A percentile compares a stretch with the other conserved stretches of the same genome.
Conservation (phyloP, 2,888 invertebrate genomes). For the Drosophila subquinaria region DNA sequence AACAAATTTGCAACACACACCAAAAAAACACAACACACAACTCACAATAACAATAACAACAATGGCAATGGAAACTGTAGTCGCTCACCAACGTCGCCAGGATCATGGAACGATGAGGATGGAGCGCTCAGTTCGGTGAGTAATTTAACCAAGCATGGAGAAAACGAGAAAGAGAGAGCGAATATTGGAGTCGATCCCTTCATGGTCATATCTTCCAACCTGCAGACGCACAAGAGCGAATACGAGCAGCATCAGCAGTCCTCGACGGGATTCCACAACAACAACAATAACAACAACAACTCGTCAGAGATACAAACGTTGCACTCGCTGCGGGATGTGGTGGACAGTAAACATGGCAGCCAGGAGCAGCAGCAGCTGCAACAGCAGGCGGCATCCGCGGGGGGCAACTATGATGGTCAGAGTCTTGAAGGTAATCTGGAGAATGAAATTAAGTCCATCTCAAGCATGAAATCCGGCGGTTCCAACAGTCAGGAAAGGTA, state of each 20-base stretch:
- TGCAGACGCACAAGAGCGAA: slow-evolving; percentile 83
- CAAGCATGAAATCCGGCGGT: slow-evolving; percentile 92
- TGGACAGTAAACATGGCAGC: slow-evolving; percentile 63
- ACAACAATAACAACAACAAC: slow-evolving; percentile 37
- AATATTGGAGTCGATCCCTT: slow-evolving; percentile 2
- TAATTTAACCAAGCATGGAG: slow-evolving; percentile 18
- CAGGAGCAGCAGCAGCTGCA: slow-evolving; percentile 55
- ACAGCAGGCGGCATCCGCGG: slow-evolving; percentile 35
- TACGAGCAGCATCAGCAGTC: slow-evolving; percentile 73
- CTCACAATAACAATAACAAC: slow-evolving; percentile 49
- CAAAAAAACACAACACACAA: slow-evolving; percentile 30
- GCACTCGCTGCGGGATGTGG: slow-evolving; percentile 63
- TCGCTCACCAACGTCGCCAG: slow-evolving; percentile 85
- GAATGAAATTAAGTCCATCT: slow-evolving; percentile 95
- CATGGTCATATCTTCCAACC: slow-evolving; percentile 5
- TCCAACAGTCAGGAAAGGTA: slow-evolving; percentile 92
- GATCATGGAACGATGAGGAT: slow-evolving; percentile 85
- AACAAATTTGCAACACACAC: slow-evolving; percentile 50
- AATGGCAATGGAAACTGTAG: slow-evolving; percentile 61
- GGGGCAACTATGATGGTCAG: slow-evolving; percentile 91
- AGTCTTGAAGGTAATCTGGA: slow-evolving; percentile 97
- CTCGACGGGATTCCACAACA: slow-evolving; percentile 50
- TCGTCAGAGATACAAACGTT: slow-evolving; percentile 54
- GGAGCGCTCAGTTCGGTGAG: slow-evolving; percentile 84
- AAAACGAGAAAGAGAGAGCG: not conserved